Evolutionary conservation across 2,113 vertebrate genomes (phyloP).

Genomic region (Onychostruthus taczanowskii): DNA sequence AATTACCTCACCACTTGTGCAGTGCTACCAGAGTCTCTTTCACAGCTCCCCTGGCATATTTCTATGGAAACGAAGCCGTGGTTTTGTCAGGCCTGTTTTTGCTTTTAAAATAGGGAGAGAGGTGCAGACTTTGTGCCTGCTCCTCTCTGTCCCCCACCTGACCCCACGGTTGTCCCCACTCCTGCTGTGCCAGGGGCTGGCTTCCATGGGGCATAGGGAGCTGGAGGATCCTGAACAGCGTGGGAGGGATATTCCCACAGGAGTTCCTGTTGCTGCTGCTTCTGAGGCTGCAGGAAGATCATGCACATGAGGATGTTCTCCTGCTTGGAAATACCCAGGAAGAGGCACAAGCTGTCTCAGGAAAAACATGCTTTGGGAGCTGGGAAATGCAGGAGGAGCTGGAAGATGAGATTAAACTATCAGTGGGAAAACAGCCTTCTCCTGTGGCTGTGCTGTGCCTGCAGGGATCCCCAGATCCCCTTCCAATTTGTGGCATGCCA

Average conservation of each 20-base stretch:
- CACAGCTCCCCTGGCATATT: conserved; percentile 17
- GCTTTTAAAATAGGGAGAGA: background rate
- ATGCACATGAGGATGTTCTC: background rate
- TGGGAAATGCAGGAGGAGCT: background rate
- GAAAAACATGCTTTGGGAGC: rapidly evolving
- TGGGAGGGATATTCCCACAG: background rate
- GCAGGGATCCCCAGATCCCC: background rate
- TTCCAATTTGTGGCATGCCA: background rate
- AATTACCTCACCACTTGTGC: background rate
- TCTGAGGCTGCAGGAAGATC: background rate
- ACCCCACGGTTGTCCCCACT: background rate
- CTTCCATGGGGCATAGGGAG: background rate
- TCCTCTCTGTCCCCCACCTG: background rate
- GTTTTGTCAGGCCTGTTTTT: background rate
- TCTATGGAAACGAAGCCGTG: background rate
- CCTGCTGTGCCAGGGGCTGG: background rate
- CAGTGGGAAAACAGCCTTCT: background rate
- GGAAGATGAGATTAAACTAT: background rate
- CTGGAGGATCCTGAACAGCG: background rate
- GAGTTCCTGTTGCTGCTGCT: background rate
- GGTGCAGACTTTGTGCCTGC: background rate
- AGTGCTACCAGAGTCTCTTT: background rate
- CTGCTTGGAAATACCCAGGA: background rate
- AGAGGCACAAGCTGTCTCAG: background rate
- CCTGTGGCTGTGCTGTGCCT: background rate